Evolutionary conservation across 2,888 invertebrate species (phyloP).

Genomic region (Azorinus chamasolen): DNA sequence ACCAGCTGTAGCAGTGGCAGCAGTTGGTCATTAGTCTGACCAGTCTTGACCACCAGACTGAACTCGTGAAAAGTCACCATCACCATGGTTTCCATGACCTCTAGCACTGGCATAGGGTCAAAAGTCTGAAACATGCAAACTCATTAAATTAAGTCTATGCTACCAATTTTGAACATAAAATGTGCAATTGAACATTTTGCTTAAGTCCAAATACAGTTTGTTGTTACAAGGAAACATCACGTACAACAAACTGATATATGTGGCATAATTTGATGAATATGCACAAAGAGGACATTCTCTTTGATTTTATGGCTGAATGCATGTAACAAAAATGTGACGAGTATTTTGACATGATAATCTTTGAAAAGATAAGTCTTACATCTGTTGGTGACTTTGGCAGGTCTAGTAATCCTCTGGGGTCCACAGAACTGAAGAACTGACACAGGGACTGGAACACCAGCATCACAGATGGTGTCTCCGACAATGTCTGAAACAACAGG

Average conservation of each 20-base stretch:
- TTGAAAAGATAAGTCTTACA: slow-evolving; percentile 72
- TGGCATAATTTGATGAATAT: too few relatives aligned
- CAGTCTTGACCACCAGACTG: slow-evolving; percentile 65
- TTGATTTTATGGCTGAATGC: too few relatives aligned
- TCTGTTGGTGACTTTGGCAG: slow-evolving; percentile 76
- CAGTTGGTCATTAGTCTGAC: slow-evolving; percentile 77
- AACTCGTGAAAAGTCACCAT: slow-evolving; percentile 83
- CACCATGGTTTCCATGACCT: slow-evolving; percentile 84
- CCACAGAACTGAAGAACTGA: slow-evolving; percentile 85
- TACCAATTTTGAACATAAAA: too few relatives aligned
- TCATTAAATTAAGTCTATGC: too few relatives aligned
- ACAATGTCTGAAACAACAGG: slow-evolving; percentile 74
- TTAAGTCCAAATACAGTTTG: too few relatives aligned
- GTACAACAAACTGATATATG: too few relatives aligned
- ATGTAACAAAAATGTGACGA: too few relatives aligned
- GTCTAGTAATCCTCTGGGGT: slow-evolving; percentile 84
- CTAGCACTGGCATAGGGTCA: slow-evolving; percentile 76
- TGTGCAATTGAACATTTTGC: too few relatives aligned
- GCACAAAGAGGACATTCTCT: too few relatives aligned
- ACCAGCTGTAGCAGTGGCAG: slow-evolving; percentile 83
- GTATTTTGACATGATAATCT: too few relatives aligned
- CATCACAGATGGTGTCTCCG: slow-evolving; percentile 81
- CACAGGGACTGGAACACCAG: slow-evolving; percentile 85
- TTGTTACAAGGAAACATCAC: too few relatives aligned
- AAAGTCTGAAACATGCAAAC: slow-evolving; percentile 75